A percentile compares a stretch with the other conserved stretches of the same genome.
Evolutionary conservation across 2,113 vertebrate species (phyloP).

Genomic region (Siniperca chuatsi): DNA sequence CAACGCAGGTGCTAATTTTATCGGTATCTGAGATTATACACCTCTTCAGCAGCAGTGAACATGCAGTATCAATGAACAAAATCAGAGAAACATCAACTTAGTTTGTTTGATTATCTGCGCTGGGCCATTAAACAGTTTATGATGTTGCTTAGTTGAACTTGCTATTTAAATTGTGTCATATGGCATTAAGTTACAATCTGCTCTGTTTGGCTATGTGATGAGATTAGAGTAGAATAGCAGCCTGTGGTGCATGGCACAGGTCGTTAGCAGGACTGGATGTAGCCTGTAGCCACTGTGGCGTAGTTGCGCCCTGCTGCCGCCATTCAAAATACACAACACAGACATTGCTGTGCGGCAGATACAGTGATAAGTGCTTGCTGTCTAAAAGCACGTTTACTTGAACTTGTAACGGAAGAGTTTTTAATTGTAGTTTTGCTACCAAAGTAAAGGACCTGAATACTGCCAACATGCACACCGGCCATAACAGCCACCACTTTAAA

Average conservation of each 20-base stretch:
- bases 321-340: neutral
- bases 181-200: neutral
- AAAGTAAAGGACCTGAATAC: neutral
- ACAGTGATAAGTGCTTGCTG: neutral
- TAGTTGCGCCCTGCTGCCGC: neutral
- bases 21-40: too few species aligned
- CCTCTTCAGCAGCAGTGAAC: too few species aligned
- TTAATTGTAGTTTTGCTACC: neutral
- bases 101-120: neutral
- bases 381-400: neutral
- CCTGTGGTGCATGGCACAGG: neutral
- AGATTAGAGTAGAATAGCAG: neutral
- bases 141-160: neutral
- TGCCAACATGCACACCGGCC: neutral
- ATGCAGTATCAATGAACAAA: too few species aligned
- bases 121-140: neutral
- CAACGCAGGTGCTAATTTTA: neutral
- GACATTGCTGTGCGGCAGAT: neutral
- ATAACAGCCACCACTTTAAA: neutral
- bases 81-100: too few species aligned
- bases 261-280: neutral
- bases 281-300: neutral
- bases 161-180: neutral
- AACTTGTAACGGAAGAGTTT: neutral
- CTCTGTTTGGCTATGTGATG: neutral